phyloP scores from a whole-genome alignment of 2,888 invertebrate genomes.

The Cheilosia vernalis region DNA sequence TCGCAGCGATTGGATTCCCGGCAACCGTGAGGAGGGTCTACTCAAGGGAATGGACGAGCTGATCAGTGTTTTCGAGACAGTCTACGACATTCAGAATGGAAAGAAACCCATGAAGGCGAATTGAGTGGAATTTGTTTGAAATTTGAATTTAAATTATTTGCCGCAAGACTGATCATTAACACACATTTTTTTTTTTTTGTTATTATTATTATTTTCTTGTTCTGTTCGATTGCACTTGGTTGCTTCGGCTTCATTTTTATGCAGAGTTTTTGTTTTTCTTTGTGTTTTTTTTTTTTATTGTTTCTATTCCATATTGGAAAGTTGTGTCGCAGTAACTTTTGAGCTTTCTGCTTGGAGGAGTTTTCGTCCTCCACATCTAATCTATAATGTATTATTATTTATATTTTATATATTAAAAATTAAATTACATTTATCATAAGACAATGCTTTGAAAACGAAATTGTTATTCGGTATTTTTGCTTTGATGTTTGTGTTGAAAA shows the following conservation, averaged over 20 bases:
- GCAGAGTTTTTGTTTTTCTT: constrained; percentile 34
- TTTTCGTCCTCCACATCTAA: constrained; percentile 67
- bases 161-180: constrained; percentile 72
- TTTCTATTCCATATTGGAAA: constrained; percentile 75
- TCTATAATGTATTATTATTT: constrained; percentile 61
- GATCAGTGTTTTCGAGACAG: constrained; percentile 87
- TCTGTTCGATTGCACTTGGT: not conserved
- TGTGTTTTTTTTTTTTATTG: constrained; percentile 10
- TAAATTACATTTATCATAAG: constrained; percentile 8
- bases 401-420: constrained; percentile 33
- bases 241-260: constrained; percentile 40
- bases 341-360: constrained; percentile 69
- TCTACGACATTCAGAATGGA: constrained; percentile 79
- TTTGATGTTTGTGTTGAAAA: constrained; percentile 26
- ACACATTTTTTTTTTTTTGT: constrained; percentile 19
- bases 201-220: not conserved
- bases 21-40: constrained; percentile 99
- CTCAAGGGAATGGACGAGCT: constrained; percentile 96
- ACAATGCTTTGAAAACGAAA: constrained; percentile 13
- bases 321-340: constrained; percentile 48
- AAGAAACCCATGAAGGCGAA: constrained; percentile 77
- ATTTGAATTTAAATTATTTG: constrained; percentile 45
- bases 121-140: not conserved
- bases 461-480: constrained; percentile 9
- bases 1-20: constrained; percentile 92